Percentiles rank a stretch among this genome's conserved stretches.
Evolutionary conservation across 2,797 vertebrate species (phyloP).

Genomic region (Loriculus beryllinus): DNA sequence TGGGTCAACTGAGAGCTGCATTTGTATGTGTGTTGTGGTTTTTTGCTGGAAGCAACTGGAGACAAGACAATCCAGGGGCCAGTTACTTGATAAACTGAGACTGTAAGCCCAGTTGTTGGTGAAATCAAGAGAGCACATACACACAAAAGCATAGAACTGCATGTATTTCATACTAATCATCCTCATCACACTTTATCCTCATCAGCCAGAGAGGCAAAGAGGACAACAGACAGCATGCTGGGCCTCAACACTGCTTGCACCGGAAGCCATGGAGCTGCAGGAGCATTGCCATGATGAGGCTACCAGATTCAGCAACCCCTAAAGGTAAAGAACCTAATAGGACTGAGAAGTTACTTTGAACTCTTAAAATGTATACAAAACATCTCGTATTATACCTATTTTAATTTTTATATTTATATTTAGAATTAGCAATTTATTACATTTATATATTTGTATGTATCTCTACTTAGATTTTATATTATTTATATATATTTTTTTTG

Average conservation of each 20-base stretch:
- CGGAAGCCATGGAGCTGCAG: neutral
- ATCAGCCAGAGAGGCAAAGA: neutral
- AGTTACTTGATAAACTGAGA: neutral
- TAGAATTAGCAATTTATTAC: neutral
- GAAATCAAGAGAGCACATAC: accelerated
- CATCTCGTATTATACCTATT: neutral
- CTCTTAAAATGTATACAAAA: neutral
- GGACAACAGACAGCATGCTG: neutral
- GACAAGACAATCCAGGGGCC: neutral
- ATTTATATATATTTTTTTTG: neutral
- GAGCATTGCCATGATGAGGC: neutral
- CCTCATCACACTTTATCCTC: neutral
- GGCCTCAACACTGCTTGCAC: neutral
- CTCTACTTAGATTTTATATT: neutral
- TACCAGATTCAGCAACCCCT: neutral
- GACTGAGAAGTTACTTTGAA: neutral
- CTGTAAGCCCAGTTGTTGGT: neutral
- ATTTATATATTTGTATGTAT: neutral
- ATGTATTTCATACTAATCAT: neutral
- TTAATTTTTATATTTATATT: neutral
- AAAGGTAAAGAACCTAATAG: neutral
- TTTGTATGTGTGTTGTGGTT: accelerated
- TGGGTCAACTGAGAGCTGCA: neutral
- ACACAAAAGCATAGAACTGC: accelerated
- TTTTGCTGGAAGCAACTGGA: neutral